Percentiles rank a stretch among this genome's conserved stretches.
Conservation (phyloP, 2,888 invertebrate species). For the Harpalus rufipes region DNA sequence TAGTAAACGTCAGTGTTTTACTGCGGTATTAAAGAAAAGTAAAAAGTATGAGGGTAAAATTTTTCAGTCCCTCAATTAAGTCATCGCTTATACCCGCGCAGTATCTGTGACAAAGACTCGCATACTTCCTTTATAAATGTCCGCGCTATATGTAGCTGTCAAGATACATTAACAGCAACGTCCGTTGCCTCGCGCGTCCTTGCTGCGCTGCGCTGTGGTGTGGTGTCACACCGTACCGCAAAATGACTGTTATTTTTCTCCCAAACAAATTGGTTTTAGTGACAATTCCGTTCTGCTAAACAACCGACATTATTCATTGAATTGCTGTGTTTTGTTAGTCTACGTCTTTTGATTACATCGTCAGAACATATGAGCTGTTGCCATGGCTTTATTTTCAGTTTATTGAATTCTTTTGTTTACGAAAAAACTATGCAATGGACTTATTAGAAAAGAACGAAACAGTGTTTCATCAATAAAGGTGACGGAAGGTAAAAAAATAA, state of each 20-base stretch:
- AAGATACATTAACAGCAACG: slow-evolving; percentile 53
- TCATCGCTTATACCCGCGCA: background rate
- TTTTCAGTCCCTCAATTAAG: background rate
- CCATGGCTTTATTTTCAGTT: background rate
- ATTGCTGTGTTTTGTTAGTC: slow-evolving; percentile 26
- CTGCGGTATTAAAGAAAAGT: background rate
- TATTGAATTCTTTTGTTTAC: background rate
- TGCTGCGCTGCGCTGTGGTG: slow-evolving; percentile 15
- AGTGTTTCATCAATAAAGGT: too few relatives aligned
- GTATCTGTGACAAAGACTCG: slow-evolving; percentile 6
- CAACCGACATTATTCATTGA: slow-evolving; percentile 61
- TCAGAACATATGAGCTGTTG: slow-evolving; percentile 21
- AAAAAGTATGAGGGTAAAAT: background rate
- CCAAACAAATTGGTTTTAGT: slow-evolving; percentile 64
- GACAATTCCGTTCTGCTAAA: slow-evolving; percentile 64
- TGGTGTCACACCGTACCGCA: slow-evolving; percentile 45
- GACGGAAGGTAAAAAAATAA: too few relatives aligned
- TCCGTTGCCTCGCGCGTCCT: too few relatives aligned
- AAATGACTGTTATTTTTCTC: slow-evolving; percentile 66
- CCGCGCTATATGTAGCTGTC: slow-evolving; percentile 63
- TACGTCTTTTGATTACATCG: slow-evolving; percentile 22
- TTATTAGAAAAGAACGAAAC: too few relatives aligned
- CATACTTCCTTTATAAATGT: slow-evolving; percentile 60
- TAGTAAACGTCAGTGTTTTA: background rate
- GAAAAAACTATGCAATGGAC: background rate